Evolutionary conservation across 2,888 invertebrate genomes (phyloP).

Genomic region (Mesorhabditis sp.): DNA sequence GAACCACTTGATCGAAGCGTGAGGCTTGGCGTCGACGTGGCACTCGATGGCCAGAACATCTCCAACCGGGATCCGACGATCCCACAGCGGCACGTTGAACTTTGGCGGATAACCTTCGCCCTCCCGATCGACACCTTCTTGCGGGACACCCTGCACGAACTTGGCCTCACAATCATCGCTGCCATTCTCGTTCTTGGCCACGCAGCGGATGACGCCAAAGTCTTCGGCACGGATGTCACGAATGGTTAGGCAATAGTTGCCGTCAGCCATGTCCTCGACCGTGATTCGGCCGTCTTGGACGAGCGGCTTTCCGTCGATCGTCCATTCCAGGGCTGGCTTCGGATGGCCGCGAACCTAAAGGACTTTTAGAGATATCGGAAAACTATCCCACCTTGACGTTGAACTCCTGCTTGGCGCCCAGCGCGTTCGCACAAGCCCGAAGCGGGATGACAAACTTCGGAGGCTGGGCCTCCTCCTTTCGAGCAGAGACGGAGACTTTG

Average conservation of each 20-base stretch:
- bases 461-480: constrained; percentile 44
- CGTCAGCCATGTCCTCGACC: constrained; percentile 64
- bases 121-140: constrained; percentile 25
- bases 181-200: constrained; percentile 75
- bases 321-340: constrained; percentile 60
- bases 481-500: constrained; percentile 41
- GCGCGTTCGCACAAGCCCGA: constrained; percentile 61
- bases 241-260: constrained; percentile 76
- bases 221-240: constrained; percentile 71
- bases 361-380: no score
- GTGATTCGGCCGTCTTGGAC: constrained; percentile 34
- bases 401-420: constrained; percentile 71
- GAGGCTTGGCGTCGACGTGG: constrained; percentile 57
- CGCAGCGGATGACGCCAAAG: constrained; percentile 67
- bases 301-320: constrained; percentile 44
- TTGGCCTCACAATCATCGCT: constrained; percentile 63
- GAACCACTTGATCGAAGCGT: constrained; percentile 47
- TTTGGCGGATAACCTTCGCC: constrained; percentile 68
- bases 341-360: constrained; percentile 58
- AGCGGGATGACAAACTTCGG: constrained; percentile 60
- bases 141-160: constrained; percentile 29
- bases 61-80: constrained; percentile 60
- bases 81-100: constrained; percentile 74
- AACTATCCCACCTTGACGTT: constrained; percentile 44
- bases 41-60: constrained; percentile 55